Evolutionary conservation across 2,888 invertebrate genomes (phyloP).

Genomic region (Hoplodrina ambigua): DNA sequence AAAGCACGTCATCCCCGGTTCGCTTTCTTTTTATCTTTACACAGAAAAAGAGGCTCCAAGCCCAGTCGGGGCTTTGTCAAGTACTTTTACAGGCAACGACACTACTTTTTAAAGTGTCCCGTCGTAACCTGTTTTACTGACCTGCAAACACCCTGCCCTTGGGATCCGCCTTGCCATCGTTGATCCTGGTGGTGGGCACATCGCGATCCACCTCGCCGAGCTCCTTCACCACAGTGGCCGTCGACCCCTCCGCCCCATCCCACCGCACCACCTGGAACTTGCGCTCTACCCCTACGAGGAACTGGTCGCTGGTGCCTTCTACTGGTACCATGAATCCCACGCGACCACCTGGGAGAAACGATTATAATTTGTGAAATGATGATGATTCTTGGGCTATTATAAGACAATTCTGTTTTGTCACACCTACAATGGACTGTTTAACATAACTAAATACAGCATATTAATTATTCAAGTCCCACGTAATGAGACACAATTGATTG

Average conservation of each 20-base stretch:
- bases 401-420: too few species aligned
- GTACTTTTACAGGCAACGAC: not conserved
- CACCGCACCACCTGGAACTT: conserved; percentile 91
- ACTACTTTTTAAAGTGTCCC: too few species aligned
- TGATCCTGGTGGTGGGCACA: conserved; percentile 91
- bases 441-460: too few species aligned
- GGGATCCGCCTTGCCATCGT: conserved; percentile 95
- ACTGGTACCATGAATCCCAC: conserved; percentile 92
- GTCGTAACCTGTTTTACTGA: conserved; percentile 49
- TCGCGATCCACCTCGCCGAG: conserved; percentile 91
- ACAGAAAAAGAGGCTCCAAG: not conserved
- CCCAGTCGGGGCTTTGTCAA: not conserved
- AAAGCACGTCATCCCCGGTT: not conserved
- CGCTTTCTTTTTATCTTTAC: not conserved
- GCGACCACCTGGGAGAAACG: conserved; percentile 75
- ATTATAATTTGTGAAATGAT: not conserved
- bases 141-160: conserved; percentile 94
- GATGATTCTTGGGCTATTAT: not conserved
- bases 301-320: conserved; percentile 90
- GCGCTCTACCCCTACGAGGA: conserved; percentile 91
- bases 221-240: conserved; percentile 82
- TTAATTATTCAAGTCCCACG: too few species aligned
- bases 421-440: too few species aligned
- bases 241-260: conserved; percentile 91
- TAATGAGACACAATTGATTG: too few species aligned